Conservation (phyloP, 2,888 invertebrate species). For the Carpatolechia fugitivella region DNA sequence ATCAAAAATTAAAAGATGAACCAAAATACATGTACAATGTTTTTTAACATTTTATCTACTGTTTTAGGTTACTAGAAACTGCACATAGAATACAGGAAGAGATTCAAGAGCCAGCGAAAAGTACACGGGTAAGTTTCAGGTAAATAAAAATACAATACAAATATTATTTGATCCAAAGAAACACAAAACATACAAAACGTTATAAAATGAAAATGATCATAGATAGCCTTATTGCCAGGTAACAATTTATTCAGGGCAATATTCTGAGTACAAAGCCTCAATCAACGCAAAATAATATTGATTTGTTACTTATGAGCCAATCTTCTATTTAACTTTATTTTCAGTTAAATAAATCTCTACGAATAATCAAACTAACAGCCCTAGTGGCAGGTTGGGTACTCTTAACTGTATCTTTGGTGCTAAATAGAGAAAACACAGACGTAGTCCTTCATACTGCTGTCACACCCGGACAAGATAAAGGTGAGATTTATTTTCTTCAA, state of each 20-base stretch:
- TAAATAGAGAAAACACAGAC: constrained; percentile 82
- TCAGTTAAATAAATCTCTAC: constrained; percentile 42
- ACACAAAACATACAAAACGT: too few relatives aligned
- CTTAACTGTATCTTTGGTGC: constrained; percentile 83
- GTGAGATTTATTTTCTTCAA: constrained; percentile 44
- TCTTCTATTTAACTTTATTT: constrained; percentile 4
- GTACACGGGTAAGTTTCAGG: not conserved
- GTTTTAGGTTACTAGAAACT: constrained; percentile 1
- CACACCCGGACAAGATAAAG: constrained; percentile 68
- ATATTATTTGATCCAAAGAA: too few relatives aligned
- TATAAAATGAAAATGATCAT: too few relatives aligned
- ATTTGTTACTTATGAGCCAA: too few relatives aligned
- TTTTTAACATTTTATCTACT: too few relatives aligned
- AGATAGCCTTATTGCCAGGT: too few relatives aligned
- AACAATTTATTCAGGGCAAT: too few relatives aligned
- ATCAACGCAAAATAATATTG: too few relatives aligned
- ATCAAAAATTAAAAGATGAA: too few relatives aligned
- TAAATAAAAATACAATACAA: not conserved
- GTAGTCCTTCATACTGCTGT: constrained; percentile 83
- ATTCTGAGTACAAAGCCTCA: too few relatives aligned
- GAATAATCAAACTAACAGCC: constrained; percentile 47
- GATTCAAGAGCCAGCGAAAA: not conserved
- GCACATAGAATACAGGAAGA: not conserved
- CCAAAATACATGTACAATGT: too few relatives aligned
- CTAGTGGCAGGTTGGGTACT: constrained; percentile 82